Conservation (phyloP, 2,113 vertebrate genomes). For the Xenopus laevis region DNA sequence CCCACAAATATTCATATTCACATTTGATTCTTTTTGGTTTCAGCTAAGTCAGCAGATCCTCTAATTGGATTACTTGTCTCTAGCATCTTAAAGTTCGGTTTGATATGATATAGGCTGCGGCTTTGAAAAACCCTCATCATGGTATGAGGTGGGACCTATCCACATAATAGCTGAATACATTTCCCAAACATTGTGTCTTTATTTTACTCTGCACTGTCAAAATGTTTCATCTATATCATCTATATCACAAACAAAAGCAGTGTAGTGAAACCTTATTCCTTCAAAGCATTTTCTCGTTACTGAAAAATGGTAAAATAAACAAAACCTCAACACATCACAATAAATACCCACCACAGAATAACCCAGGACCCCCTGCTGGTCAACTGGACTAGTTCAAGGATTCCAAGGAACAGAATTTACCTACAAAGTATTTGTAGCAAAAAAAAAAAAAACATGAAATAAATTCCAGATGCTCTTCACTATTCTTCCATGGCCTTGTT, state of each 20-base stretch:
- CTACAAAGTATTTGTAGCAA: too few relatives aligned
- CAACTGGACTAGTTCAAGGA: too few relatives aligned
- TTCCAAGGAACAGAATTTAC: too few relatives aligned
- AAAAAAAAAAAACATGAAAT: too few relatives aligned
- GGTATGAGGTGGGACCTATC: not conserved
- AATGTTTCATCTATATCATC: not conserved
- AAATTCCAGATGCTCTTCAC: too few relatives aligned
- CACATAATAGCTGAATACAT: constrained; percentile 9
- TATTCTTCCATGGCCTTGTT: too few relatives aligned
- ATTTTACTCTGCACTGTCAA: not conserved
- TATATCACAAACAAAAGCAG: not conserved
- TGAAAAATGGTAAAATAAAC: too few relatives aligned
- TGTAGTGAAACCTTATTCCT: too few relatives aligned
- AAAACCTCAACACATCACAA: too few relatives aligned
- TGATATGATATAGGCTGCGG: not conserved
- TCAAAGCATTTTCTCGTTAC: too few relatives aligned
- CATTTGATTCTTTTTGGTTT: constrained; percentile 51
- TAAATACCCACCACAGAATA: too few relatives aligned
- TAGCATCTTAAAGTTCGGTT: constrained; percentile 15
- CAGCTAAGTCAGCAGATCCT: constrained; percentile 50
- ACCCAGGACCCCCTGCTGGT: too few relatives aligned
- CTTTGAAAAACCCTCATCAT: constrained; percentile 6
- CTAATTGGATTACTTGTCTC: constrained; percentile 46
- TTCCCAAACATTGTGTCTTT: not conserved
- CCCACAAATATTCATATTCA: constrained; percentile 35